Evolutionary conservation across 2,888 invertebrate genomes (phyloP), one percentile per base, ranked within the genome.

Genomic region (Prosapia bicincta): DNA sequence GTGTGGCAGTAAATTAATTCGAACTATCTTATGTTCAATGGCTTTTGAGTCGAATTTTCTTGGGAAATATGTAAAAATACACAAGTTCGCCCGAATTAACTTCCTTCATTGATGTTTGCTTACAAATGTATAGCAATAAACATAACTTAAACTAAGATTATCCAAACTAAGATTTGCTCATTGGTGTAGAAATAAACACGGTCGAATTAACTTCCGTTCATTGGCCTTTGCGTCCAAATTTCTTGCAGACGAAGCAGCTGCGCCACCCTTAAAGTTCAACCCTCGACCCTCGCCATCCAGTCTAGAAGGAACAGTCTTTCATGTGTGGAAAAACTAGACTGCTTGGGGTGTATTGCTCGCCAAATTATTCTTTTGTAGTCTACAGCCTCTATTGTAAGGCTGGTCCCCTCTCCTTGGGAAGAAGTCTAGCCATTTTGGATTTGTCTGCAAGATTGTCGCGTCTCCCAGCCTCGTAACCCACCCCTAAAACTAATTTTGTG

Each of bases 351-450:
- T 54, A 54, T 32, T 24, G 74, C 74, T 74, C 74, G 74, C 74
- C 74, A 69, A 74, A 69, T 74, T 74, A 74, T 74, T 74, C 74
- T 74, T 74, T 74, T 74, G 74, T 74, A 26, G n/a, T 26, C 20
- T 5, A 32, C 28, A 66, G 72, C 66, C 66, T 66, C 67, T 20
- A 54, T 54, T 54, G 54, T 54, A 20, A n/a, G 54, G 20, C 54
- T 20, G 54, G 54, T 54, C 30, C 54, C 54, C 20, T n/a, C 54
- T 5, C 54, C 10, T 20, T 54, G 54, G n/a, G 54, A 54, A 54
- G 54, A 20, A 54, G 54, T 54, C 54, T 54, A 54, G 54, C 54
- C 54, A 54, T 54, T 54, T 54, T 20, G 54, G 54, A 54, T 54
- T 54, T 54, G 54, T 54, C 54, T 54, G 54, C 54, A 54, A 54